Evolutionary conservation across 2,888 invertebrate species (phyloP), one percentile per base, ranked within the genome.

Genomic region (Calameuta pallipes): DNA sequence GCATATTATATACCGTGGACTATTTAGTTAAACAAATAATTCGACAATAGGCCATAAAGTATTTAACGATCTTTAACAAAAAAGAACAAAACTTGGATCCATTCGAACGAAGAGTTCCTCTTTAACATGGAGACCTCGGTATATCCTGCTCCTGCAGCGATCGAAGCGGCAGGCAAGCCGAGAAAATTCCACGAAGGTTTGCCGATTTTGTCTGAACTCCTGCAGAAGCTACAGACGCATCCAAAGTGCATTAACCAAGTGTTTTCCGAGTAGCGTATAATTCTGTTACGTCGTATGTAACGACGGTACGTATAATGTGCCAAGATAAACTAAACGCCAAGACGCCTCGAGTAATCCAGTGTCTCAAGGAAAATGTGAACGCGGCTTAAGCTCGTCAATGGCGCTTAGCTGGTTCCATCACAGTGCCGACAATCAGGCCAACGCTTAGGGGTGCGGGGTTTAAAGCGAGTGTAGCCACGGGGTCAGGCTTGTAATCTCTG

Each of bases 401-500:
- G 31, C 23, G 71, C 33, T 71, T 71, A 71, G 71, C 71, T 34
- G 33, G 71, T 33, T 33, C 71, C 71, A 31, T 71, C 31, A 71
- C 31, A 34, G 71, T 31, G 31, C 31, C 71, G 71, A 71, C 33
- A 71, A 71, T 71, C 71, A 71, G 31, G 71, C 31, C n/a, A 71
- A 1, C 71, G 71, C 23, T 71, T 23, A 71, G 33, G 31, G 33
- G 31, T 13, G 23, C 2, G 71, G 71, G 71, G 71, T 71, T 71
- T 71, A 71, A 34, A 71, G 85, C 83, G 82, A 82, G 83, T 83
- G 80, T 82, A 85, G 83, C 82, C 79, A 82, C 78, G 85, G 56
- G 56, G 84, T 82, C 83, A 82, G 81, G 83, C 84, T 86, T 84
- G 85, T 86, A 86, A 86, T 85, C 86, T 85, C 86, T 81, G 85